Conservation (phyloP, 2,113 vertebrate genomes). For the Hydropotes inermis region DNA sequence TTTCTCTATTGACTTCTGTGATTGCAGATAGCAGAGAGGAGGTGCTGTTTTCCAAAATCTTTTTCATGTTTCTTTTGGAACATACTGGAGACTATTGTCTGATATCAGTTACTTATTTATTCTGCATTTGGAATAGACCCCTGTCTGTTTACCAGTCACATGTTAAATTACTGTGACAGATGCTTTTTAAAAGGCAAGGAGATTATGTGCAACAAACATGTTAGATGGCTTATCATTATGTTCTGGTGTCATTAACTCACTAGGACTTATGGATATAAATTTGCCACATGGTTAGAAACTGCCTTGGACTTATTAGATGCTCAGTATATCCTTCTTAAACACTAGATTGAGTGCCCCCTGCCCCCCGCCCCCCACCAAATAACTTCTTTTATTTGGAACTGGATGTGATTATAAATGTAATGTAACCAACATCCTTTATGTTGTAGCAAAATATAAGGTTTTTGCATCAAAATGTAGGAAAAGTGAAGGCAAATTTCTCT, state of each 20-base stretch:
- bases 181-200: conserved; percentile 51
- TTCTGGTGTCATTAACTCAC: conserved; percentile 48
- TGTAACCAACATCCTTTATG: not conserved
- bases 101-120: conserved; percentile 41
- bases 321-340: not conserved
- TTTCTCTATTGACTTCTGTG: conserved; percentile 62
- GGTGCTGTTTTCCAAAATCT: conserved; percentile 52
- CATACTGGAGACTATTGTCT: conserved; percentile 43
- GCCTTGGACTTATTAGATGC: not conserved
- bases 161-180: conserved; percentile 58
- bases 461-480: not conserved
- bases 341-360: not conserved
- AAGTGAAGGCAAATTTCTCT: not conserved
- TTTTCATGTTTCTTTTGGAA: conserved; percentile 40
- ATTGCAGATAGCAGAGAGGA: conserved; percentile 44
- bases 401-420: not conserved
- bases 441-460: not conserved
- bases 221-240: conserved; percentile 42
- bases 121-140: conserved; percentile 40
- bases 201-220: conserved; percentile 45
- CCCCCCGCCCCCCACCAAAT: not conserved
- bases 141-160: conserved; percentile 45
- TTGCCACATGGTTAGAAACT: not conserved
- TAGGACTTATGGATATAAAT: not conserved
- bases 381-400: conserved; percentile 15